Conservation (phyloP, 2,888 invertebrate genomes). For the Hirtodrosophila trivittata region DNA sequence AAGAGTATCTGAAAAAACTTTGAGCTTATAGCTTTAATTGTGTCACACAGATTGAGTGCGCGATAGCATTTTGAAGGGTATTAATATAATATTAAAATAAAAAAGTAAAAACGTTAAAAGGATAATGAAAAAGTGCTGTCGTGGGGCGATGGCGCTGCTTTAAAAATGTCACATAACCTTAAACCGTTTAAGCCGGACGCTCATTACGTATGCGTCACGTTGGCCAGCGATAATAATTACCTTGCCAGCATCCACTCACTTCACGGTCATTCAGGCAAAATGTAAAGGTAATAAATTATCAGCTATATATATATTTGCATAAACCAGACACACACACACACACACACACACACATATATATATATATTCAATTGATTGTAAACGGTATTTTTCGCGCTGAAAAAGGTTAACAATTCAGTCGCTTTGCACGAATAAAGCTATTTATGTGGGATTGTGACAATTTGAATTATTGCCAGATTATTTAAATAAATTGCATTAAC, state of each 20-base stretch:
- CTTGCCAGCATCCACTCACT: conserved; percentile 44
- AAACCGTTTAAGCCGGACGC: conserved; percentile 58
- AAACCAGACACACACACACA: conserved; percentile 7
- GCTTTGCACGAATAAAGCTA: conserved; percentile 29
- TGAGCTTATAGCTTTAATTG: no score
- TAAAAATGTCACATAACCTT: conserved; percentile 54
- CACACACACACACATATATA: conserved; percentile 10
- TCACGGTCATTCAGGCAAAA: conserved; percentile 10
- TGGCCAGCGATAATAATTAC: conserved; percentile 72
- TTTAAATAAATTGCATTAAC: conserved; percentile 68
- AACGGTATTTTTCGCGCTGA: conserved; percentile 58
- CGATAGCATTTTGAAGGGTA: no score
- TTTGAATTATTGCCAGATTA: conserved; percentile 74
- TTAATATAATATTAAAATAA: neutral
- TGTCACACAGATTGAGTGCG: no score
- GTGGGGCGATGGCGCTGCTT: conserved; percentile 13
- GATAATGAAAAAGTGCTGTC: conserved; percentile 10
- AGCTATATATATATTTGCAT: conserved; percentile 31
- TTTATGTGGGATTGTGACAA: conserved; percentile 31
- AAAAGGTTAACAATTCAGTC: conserved; percentile 61
- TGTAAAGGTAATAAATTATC: conserved; percentile 64
- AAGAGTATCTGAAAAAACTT: no score
- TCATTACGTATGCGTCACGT: conserved; percentile 68
- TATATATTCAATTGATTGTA: conserved; percentile 57
- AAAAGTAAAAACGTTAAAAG: neutral